Percentiles rank a stretch among this genome's conserved stretches.
These are phyloP conservation scores for Cryptoprocta ferox DNA, from an alignment of 2,797 vertebrate species.

Conservation along the genomic window DNA sequence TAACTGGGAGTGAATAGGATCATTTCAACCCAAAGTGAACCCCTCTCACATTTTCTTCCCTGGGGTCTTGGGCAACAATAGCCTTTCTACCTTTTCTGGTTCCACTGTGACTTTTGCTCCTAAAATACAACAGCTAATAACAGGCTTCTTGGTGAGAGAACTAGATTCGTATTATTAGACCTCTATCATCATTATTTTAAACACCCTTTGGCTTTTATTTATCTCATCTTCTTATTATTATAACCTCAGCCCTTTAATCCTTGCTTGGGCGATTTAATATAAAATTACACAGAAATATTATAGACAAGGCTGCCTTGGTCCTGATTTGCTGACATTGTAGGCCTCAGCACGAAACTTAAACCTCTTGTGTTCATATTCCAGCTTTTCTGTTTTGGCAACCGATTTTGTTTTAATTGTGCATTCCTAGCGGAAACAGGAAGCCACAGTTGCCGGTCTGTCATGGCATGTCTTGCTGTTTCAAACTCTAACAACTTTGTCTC, in stretches of 20 bases:
- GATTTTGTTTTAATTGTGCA: not conserved
- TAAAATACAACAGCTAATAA: not conserved
- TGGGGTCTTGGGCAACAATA: not conserved
- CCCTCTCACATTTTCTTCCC: not conserved
- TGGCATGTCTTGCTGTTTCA: not conserved
- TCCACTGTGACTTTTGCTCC: not conserved
- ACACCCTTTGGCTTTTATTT: not conserved
- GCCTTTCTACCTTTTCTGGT: not conserved
- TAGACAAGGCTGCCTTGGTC: not conserved
- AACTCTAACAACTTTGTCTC: not conserved
- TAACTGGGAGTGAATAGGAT: not conserved
- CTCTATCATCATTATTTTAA: not conserved
- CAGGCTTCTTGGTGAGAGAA: not conserved
- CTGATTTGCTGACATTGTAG: not conserved
- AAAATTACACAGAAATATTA: not conserved
- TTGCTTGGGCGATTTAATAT: not conserved
- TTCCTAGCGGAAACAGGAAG: constrained; percentile 16
- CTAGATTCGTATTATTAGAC: not conserved
- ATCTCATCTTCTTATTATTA: not conserved
- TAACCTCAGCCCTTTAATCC: not conserved
- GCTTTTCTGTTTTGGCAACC: constrained; percentile 12
- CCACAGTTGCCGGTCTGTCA: not conserved
- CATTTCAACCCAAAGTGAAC: not conserved
- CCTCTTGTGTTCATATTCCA: not conserved
- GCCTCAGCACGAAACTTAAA: not conserved